Evolutionary conservation across 2,797 vertebrate genomes (phyloP).

Genomic region (Peromyscus melanophrys): DNA sequence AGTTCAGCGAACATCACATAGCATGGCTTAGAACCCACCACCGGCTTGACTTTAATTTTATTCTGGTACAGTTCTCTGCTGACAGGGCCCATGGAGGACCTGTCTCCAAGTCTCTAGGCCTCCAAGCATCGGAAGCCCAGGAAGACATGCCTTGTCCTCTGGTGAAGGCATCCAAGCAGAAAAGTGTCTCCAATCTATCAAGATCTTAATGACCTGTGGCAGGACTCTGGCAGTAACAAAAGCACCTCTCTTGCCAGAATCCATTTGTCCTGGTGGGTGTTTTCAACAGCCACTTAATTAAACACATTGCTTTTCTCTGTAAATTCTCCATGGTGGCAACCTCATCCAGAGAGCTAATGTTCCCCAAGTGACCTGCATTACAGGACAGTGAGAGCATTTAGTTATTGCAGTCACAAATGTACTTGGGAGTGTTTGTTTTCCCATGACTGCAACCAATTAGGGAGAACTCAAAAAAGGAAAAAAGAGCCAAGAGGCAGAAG

Average conservation of each 20-base stretch:
- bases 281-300: conserved; percentile 81
- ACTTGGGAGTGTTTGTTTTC: conserved; percentile 76
- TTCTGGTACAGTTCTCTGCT: conserved; percentile 6
- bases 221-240: conserved; percentile 72
- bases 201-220: conserved; percentile 81
- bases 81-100: neutral
- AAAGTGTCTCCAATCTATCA: conserved; percentile 78
- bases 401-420: conserved; percentile 65
- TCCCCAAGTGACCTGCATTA: conserved; percentile 76
- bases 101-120: neutral
- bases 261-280: conserved; percentile 75
- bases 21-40: neutral
- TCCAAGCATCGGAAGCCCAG: neutral
- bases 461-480: conserved; percentile 7
- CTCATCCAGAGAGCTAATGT: conserved; percentile 76
- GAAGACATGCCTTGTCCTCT: conserved; percentile 53
- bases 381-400: conserved; percentile 72
- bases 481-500: conserved; percentile 50
- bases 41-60: neutral
- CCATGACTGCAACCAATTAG: conserved; percentile 59
- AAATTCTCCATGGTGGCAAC: conserved; percentile 74
- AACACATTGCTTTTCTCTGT: conserved; percentile 79
- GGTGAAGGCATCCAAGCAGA: conserved; percentile 47
- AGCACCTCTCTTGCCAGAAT: conserved; percentile 77
- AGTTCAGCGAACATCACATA: neutral